Evolutionary conservation across 2,888 invertebrate species (phyloP).

Genomic region (Dasysyrphus albostriatus): DNA sequence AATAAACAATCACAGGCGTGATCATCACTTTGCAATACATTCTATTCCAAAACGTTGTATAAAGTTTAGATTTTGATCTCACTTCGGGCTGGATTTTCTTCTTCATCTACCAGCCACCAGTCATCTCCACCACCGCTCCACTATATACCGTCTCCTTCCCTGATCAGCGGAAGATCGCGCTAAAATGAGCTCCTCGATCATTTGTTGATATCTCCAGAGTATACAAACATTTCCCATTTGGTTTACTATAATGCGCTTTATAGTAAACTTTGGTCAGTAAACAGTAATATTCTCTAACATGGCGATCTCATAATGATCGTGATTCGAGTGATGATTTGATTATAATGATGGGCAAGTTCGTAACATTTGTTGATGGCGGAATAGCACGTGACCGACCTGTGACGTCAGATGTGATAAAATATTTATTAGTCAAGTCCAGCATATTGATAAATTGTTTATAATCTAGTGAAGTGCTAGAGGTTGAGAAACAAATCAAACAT

Average conservation of each 20-base stretch:
- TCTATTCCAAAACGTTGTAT: constrained; percentile 24
- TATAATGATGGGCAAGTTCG: constrained; percentile 57
- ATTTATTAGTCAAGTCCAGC: constrained; percentile 15
- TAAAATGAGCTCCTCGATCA: constrained; percentile 44
- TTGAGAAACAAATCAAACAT: constrained; percentile 59
- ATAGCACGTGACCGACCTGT: constrained; percentile 59
- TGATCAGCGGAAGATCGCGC: neutral
- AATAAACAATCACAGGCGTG: constrained; percentile 58
- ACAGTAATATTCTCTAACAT: constrained; percentile 59
- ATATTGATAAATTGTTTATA: constrained; percentile 68
- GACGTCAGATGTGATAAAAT: constrained; percentile 68
- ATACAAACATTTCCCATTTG: constrained; percentile 59
- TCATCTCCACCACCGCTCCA: neutral
- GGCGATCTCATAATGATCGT: constrained; percentile 64
- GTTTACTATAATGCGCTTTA: constrained; percentile 68
- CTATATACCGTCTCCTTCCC: too few relatives aligned
- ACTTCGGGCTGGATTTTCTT: constrained; percentile 11
- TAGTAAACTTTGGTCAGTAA: constrained; percentile 67
- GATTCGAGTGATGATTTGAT: constrained; percentile 31
- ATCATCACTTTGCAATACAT: constrained; percentile 62
- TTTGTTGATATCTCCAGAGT: constrained; percentile 64
- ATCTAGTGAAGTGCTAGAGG: constrained; percentile 34
- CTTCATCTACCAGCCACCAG: neutral
- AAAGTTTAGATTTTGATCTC: constrained; percentile 52
- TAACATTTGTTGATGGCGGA: constrained; percentile 6